Evolutionary conservation across 2,888 invertebrate genomes (phyloP), one percentile per base, ranked within the genome.

Genomic region (Pandemis corylana): DNA sequence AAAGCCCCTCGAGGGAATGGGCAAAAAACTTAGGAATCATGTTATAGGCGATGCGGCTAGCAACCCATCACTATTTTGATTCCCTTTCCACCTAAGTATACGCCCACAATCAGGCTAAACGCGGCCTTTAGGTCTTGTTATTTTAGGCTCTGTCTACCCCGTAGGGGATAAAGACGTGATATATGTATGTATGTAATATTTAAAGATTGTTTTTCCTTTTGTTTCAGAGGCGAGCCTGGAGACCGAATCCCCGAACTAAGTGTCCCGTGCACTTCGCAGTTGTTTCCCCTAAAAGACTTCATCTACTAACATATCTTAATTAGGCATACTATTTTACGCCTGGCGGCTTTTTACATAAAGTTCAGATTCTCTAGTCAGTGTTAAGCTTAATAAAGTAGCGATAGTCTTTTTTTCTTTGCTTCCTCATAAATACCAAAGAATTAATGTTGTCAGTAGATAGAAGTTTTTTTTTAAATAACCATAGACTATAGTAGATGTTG

Each of bases 161-260:
- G 20, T 20, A 20, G 1, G 20, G 20, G 20, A 20, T 20, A 20
- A 20, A 20, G 20, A 20, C 20, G 20, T 20, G 20, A 20, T 20
- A 0, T 20, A 20, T 20, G 20, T 20, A 20, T 36, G 28, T 46
- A 46, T 46, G 10, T 46, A 4, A 4, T 46, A 46, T 46, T 46
- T 46, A 46, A 46, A 12, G 12, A n/a, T 51, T 51, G 51, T 51
- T n/a, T 51, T 51, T 51, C 51, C 13, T 51, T 46, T 70, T 70
- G 62, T 91, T 89, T 56, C 92, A 90, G 92, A 89, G 76, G 81
- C 89, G 69, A 90, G 84, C 84, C 79, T 84, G 53, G 92, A 91
- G 74, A 80, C 80, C 77, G 89, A 87, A 68, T 78, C 83, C 51
- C 80, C 83, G 53, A 89, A 90, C 79, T 90, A 87, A 87, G 79